Base-by-base conservation (phyloP, 2,888 invertebrate species). In the Seira sanloemensis region DNA sequence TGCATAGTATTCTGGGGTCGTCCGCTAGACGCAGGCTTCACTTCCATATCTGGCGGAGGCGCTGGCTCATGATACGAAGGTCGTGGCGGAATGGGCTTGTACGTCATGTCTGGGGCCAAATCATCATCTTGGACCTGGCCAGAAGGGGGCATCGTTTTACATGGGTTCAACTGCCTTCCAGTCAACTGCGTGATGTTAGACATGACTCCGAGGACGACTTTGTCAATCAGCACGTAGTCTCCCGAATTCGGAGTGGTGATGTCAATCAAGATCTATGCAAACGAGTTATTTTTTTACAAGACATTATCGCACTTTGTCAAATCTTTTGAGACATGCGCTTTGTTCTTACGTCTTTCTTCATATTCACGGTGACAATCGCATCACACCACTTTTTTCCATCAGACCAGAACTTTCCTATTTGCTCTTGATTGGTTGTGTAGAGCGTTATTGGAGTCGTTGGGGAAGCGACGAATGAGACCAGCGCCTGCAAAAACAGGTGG, bases 381-480 rank as follows among this genome's bases (percentile, higher is more conserved):
- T 86, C 86, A 80, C 87, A 87, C 87, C 87, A 87, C 9, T 65
- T 27, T 65, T 50, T 79, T 24, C 86, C 87, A 78, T 87, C 78
- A 2, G 87, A 87, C 83, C 85, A 86, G 26, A 83, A 87, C 19
- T 69, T 79, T 1, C 80, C 86, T 2, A 86, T 25, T 54, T 80
- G 62, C 50, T 66, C 19, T 5, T 75, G 46, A 9, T 62, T 46
- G 18, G 18, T 77, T n/a, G 79, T 50, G n/a, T 65, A 79, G 4
- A 87, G 37, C 7, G 74, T 74, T 9, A 87, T 1, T 4, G 80
- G 76, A 0, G 85, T 85, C 1, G 58, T 68, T 1, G 86, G 83
- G 7, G 82, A 74, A 1, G 85, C 82, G 12, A 86, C 75, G 23
- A 84, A 86, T n/a, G 69, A 76, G 16, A 87, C 68, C 66, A 77